Base-by-base conservation (phyloP, 2,888 invertebrate genomes). In the Cataglyphis cursor region DNA sequence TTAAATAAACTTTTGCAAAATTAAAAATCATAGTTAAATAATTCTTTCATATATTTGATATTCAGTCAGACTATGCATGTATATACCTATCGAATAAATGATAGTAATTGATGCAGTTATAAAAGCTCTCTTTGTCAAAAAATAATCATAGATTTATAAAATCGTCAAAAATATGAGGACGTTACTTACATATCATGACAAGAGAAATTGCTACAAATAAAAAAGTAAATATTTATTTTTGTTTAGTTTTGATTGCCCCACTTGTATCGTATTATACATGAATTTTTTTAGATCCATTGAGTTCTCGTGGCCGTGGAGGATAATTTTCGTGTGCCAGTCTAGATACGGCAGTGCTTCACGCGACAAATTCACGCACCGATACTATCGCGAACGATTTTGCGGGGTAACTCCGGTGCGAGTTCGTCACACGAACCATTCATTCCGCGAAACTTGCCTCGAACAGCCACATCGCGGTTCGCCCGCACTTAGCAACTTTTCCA, bases 401-500 rank as follows among this genome's bases (percentile, higher is more conserved):
- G 57, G 41, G 38, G 54, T 68, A 38, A 68, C 38, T 51, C 66
- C 38, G 41, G 5, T 10, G 70, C n/a, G 72, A 70, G 72, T 59
- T 72, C 73, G 78, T 80, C 78, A 80, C 78, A 80, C 78, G 72
- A 80, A 35, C 57, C 57, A 35, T 78, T 70, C 57, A 35, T 78
- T 70, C 70, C 78, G 57, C 70, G 78, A 70, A 78, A 70, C 78
- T 70, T 72, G 44, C 72, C 4, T 31, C 44, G n/a, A 59, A 72
- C 35, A 35, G 72, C 18, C 35, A 70, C 10, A 51, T 51, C 51
- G 65, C 48, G 24, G 66, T 73, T 57, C 62, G 44, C n/a, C 74
- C 70, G 38, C 72, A 85, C 64, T 75, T 68, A 73, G 24, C 62
- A 89, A 87, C 68, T 87, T 88, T 86, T 84, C 82, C 81, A 84